Evolutionary conservation across 2,797 vertebrate species (phyloP).

Genomic region (Heterohyrax brucei): DNA sequence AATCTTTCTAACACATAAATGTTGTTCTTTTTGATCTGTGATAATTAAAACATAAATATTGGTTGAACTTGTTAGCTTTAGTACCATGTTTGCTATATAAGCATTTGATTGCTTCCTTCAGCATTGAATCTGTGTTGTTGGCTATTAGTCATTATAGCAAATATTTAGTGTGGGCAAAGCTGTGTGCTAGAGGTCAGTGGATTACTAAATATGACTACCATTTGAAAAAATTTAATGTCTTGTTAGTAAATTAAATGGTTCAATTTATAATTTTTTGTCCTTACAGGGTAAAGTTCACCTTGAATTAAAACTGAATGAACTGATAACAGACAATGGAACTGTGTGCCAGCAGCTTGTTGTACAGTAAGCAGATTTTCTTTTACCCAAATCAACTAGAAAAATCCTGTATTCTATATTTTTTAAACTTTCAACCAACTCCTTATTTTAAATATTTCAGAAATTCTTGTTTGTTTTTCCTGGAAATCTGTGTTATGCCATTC

Average conservation of each 20-base stretch:
- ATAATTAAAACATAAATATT: conserved; percentile 58
- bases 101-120: conserved; percentile 64
- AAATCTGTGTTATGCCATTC: conserved; percentile 42
- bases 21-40: conserved; percentile 27
- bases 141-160: conserved; percentile 62
- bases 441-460: conserved; percentile 72
- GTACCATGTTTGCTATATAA: conserved; percentile 45
- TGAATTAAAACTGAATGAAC: conserved; percentile 97
- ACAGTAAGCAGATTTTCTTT: conserved; percentile 93
- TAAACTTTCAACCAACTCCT: conserved; percentile 36
- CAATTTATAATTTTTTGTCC: conserved; percentile 73
- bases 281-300: conserved; percentile 98
- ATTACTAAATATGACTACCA: conserved; percentile 52
- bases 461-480: conserved; percentile 7
- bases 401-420: conserved; percentile 62
- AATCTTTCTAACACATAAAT: conserved; percentile 31
- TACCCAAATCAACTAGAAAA: conserved; percentile 60
- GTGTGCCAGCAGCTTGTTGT: conserved; percentile 96
- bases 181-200: background rate
- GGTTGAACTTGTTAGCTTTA: conserved; percentile 72
- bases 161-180: conserved; percentile 61
- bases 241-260: conserved; percentile 70
- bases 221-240: conserved; percentile 70
- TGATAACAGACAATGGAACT: conserved; percentile 98
- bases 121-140: conserved; percentile 53